Conservation (phyloP, 2,113 vertebrate genomes). For the Sula dactylatra region DNA sequence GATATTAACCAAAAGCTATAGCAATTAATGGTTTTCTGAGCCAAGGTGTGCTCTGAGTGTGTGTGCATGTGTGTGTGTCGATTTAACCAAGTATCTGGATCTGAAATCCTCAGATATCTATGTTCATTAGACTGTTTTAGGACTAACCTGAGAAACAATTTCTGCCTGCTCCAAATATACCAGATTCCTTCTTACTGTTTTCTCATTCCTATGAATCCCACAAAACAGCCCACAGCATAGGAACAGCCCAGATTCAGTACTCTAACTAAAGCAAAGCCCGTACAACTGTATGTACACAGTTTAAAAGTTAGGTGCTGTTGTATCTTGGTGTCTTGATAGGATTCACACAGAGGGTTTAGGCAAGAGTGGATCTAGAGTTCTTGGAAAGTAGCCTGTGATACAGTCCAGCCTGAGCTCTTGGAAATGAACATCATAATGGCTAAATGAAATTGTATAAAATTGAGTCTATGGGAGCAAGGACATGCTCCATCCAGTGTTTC, state of each 20-base stretch:
- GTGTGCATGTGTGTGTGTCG: not conserved
- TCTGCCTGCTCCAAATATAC: not conserved
- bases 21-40: not conserved
- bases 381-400: not conserved
- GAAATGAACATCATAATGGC: not conserved
- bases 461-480: not conserved
- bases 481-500: not conserved
- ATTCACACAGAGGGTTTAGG: not conserved
- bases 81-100: not conserved
- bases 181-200: not conserved
- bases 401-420: not conserved
- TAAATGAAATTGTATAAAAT: not conserved
- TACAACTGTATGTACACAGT: not conserved
- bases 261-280: fast-evolving
- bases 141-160: not conserved
- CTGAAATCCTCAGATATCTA: not conserved
- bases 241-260: not conserved
- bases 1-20: not conserved
- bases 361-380: not conserved
- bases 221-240: not conserved
- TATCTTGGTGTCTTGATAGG: not conserved
- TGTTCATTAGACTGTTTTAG: not conserved
- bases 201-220: not conserved
- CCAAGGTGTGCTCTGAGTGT: not conserved
- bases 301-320: not conserved